Evolutionary conservation across 2,888 invertebrate genomes (phyloP), one percentile per base, ranked within the genome.

Genomic region (Archips xylosteana): DNA sequence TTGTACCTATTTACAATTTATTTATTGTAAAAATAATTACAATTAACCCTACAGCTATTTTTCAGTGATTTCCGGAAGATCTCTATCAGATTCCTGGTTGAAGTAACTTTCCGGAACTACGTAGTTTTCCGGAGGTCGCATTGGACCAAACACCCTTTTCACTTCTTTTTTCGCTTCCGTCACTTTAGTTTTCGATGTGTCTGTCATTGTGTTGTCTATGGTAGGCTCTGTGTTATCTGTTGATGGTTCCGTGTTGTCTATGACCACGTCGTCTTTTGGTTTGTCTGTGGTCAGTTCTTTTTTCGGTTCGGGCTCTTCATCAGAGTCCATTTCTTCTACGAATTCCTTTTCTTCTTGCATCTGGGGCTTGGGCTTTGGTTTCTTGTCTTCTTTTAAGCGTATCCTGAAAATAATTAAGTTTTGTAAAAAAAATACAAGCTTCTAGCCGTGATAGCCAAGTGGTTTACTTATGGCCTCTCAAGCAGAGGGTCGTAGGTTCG

Each of bases 261-360:
- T 75, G 73, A 13, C 66, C 60, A 72, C 42, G 13, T 71, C 36
- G 15, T 6, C 9, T 6, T 54, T 23, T 8, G 15, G 8, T 23
- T 54, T 23, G 23, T 74, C 61, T 67, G 23, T 49, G 69, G 71
- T 49, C 73, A 49, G 60, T 78, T 64, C 32, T 47, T 59, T 75
- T 71, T 45, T 62, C 62, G 71, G 67, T 65, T n/a, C 76, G n/a
- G 66, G 12, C 76, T 91, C 91, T 65, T 94, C 94, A 70, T 95
- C 94, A 0, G 94, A 94, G 71, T 94, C 94, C 69, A 95, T 85
- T 82, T 95, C 95, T 85, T 95, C 95, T 0, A 95, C 94, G 73
- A 95, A 95, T 78, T 95, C 95, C 32, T 88, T 83, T 71, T 94
- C 91, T 67, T 88, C 85, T 78, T 85, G 79, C 61, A 85, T 87